Evolutionary conservation across 2,888 invertebrate genomes (phyloP), one percentile per base, ranked within the genome.

Genomic region (Agonum fuliginosum): DNA sequence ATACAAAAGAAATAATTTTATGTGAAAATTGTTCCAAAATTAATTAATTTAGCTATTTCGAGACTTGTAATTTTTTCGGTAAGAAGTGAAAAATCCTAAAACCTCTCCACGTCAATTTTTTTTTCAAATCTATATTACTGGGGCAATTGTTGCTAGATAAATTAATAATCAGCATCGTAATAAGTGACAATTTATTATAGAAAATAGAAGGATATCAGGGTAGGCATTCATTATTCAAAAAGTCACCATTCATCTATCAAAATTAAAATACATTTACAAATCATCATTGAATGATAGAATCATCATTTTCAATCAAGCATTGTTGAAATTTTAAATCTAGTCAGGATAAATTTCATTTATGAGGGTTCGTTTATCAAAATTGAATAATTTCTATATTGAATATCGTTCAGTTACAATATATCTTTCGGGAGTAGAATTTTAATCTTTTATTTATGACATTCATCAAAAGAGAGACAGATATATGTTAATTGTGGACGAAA

Each of bases 371-470:
- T 58, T 58, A 58, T 48, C 48, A 48, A 48, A 48, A 48, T 58
- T 58, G 27, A 27, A 27, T 24, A 24, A 58, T 58, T 20, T 3
- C 20, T 8, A 58, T 30, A 27, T 48, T 48, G 58, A 27, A 58
- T 48, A 20, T 14, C 48, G 19, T 20, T 48, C 17, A 58, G 8
- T 58, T 58, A 27, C 6, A 27, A 58, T 12, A 27, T 24, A 27
- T 58, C 58, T 30, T 17, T 30, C 24, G 27, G 58, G 19, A 48
- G 19, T 20, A 48, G 48, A 48, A 20, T 58, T 12, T 14, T 58
- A 24, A 30, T 58, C 24, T 30, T 65, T 65, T 65, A 65, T 65
- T 65, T 34, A 65, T 37, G 65, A 19, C 17, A 65, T 65, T 65
- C 19, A 34, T 65, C n/a, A 34, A 6, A 8, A 65, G 19, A 34